phyloP scores from a whole-genome alignment of 1,140 invertebrate genomes.

The Chironomus striatipennis region DNA sequence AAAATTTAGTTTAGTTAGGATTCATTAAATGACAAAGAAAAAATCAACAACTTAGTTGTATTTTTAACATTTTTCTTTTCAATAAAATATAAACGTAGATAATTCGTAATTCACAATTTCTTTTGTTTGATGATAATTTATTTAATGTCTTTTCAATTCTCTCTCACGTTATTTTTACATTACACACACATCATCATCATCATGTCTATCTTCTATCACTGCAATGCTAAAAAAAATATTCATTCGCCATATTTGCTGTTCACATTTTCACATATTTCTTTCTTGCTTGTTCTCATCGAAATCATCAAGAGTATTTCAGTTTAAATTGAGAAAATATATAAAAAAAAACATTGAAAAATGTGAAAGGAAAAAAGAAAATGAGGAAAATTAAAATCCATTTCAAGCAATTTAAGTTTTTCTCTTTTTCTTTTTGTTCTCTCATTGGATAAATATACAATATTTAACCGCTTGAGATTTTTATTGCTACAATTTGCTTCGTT shows the following conservation, averaged over 20 bases:
- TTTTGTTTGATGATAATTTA: no score
- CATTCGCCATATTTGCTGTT: no score
- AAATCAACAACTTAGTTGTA: not conserved
- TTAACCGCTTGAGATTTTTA: not conserved
- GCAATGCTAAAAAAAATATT: no score
- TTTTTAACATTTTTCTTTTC: not conserved
- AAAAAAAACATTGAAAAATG: no score
- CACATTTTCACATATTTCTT: no score
- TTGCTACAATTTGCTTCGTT: not conserved
- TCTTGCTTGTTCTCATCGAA: no score
- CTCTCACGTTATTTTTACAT: not conserved
- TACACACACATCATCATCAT: not conserved
- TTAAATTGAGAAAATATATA: no score
- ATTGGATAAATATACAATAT: no score
- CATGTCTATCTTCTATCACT: not conserved
- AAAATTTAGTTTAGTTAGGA: no score
- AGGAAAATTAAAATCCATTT: not conserved
- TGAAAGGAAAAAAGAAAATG: not conserved
- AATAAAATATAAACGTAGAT: no score
- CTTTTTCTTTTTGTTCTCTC: not conserved
- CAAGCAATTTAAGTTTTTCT: constrained; percentile 2
- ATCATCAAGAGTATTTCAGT: no score
- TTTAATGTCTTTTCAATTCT: not conserved
- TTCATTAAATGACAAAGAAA: not conserved
- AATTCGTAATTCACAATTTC: no score